Base-by-base conservation (phyloP, 2,797 vertebrate species). In the Peromyscus nudipes region DNA sequence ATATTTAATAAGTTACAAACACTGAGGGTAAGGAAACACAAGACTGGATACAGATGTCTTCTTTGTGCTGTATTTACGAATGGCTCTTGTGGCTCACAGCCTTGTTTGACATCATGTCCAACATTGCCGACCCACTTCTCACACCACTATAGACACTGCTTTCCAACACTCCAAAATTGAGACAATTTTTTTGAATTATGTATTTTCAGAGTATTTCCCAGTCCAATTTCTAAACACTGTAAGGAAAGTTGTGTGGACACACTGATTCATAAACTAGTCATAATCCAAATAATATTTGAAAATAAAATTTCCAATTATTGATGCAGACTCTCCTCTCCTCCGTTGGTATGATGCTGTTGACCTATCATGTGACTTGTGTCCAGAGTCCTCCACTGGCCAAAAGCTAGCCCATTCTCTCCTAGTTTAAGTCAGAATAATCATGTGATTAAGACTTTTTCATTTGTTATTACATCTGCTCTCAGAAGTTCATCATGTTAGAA, bases 211-310 rank as follows among this genome's bases (percentile, higher is more conserved):
- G 49, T 5, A 57, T 81, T 76, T 84, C 14, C 12, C 73, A 62
- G 71, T 64, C 10, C 1, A 9, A 10, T 62, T 85, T 49, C 82
- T 91, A 86, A 91, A n/a, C 29, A 60, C 12, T 91, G 96, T 40
- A 64, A 0, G 57, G 23, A 89, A 85, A 40, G 6, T 34, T 49
- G 29, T 17, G 2, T 17, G 46, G 60, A 82, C 3, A 64, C 34
- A 62, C 0, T 79, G 21, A 57, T 92, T 85, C 37, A 52, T 19
- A n/a, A 4, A 87, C 75, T 67, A 80, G 23, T 77, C 96, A 90
- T 49, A 82, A 94, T 60, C 29, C 57, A 93, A 92, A 91, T n/a
- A 94, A 85, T 75, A 83, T 43, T 69, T 84, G 67, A 86, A 92
- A 96, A 88, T 27, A 85, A 91, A 93, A 12, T 67, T 88, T 94